Conservation (phyloP, 2,113 vertebrate species). For the Elgaria multicarinata region DNA sequence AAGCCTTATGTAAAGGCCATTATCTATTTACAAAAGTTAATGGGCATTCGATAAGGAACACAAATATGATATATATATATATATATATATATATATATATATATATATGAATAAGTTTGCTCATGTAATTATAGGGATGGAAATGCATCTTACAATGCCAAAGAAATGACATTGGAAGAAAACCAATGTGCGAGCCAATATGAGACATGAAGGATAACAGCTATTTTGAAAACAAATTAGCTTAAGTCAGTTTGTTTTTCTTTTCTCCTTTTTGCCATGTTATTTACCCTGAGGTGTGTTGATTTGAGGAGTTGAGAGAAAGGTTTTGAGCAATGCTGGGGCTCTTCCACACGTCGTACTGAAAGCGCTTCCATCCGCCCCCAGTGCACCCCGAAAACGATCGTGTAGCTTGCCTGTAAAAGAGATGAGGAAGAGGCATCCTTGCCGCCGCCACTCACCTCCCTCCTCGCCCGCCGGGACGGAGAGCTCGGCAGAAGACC, state of each 20-base stretch:
- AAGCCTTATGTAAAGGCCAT: neutral
- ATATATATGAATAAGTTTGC: neutral
- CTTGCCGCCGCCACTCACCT: too few relatives aligned
- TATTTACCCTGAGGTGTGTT: neutral
- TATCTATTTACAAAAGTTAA: neutral
- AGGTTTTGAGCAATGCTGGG: neutral
- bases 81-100: too few relatives aligned
- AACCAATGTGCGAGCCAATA: neutral
- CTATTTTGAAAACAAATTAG: neutral
- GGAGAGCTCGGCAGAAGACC: too few relatives aligned
- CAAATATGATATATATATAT: neutral
- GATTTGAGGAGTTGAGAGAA: too few relatives aligned
- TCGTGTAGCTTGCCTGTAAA: too few relatives aligned
- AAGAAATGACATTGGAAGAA: conserved; percentile 1
- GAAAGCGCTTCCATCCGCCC: too few relatives aligned
- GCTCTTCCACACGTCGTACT: too few relatives aligned
- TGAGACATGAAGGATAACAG: neutral
- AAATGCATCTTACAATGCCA: neutral
- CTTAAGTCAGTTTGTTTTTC: neutral
- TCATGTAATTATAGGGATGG: neutral
- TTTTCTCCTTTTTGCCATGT: neutral
- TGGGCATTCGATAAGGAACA: neutral
- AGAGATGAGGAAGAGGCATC: too few relatives aligned
- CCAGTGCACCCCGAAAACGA: too few relatives aligned
- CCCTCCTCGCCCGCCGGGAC: too few relatives aligned